These are phyloP conservation scores for Halisarca cf. caerulea DNA, from an alignment of 37 sponge, comb jelly and placozoan genomes.

Conservation along the genomic window DNA sequence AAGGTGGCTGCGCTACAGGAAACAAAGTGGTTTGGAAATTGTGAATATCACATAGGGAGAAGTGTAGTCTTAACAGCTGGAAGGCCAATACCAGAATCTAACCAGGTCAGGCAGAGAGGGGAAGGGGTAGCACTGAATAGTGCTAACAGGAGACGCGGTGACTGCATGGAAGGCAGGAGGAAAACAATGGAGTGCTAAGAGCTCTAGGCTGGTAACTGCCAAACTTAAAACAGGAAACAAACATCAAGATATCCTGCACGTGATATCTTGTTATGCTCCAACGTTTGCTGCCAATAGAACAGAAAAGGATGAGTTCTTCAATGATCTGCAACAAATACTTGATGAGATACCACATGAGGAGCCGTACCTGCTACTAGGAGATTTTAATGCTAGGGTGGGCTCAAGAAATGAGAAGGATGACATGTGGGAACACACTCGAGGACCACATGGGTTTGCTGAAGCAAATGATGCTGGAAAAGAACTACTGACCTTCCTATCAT, in stretches of 20 bases:
- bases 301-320: constrained; percentile 25
- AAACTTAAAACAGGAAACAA: background rate
- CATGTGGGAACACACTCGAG: constrained; percentile 31
- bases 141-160: constrained; percentile 24
- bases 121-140: constrained; percentile 49
- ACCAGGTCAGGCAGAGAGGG: constrained; percentile 30
- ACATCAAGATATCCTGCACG: background rate
- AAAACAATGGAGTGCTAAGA: too few relatives aligned
- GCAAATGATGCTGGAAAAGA: constrained; percentile 52
- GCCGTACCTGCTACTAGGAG: constrained; percentile 26
- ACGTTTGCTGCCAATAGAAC: constrained; percentile 22
- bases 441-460: constrained; percentile 41
- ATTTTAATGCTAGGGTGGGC: constrained; percentile 30
- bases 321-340: constrained; percentile 3
- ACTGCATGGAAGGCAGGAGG: constrained; percentile 34
- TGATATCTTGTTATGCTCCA: constrained; percentile 45
- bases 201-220: constrained; percentile 2
- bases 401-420: constrained; percentile 22
- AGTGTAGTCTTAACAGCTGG: too few relatives aligned
- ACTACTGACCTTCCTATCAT: constrained; percentile 24
- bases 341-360: constrained; percentile 2
- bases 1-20: constrained; percentile 12
- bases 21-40: background rate
- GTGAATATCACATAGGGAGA: background rate
- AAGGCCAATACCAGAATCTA: constrained; percentile 6